Conservation (phyloP, 2,113 vertebrate genomes). For the Heptranchias perlo region DNA sequence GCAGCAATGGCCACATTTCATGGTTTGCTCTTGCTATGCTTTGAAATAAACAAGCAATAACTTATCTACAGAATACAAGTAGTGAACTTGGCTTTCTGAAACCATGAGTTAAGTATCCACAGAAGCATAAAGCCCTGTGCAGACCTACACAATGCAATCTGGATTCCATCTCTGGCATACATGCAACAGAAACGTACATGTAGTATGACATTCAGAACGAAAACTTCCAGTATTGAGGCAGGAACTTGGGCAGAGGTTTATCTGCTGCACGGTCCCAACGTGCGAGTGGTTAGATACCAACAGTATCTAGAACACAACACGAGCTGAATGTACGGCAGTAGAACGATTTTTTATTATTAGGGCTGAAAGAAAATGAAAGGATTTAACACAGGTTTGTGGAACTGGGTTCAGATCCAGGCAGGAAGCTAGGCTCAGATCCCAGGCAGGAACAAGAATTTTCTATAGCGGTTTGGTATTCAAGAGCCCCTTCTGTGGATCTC, state of each 20-base stretch:
- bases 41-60: not conserved
- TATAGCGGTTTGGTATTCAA: not conserved
- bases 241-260: not conserved
- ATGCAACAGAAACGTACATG: not conserved
- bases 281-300: not conserved
- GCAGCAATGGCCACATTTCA: not conserved
- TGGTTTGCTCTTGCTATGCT: conserved; percentile 3
- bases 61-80: not conserved
- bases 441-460: not conserved
- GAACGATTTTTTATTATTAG: not conserved
- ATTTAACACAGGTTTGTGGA: not conserved
- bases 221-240: not conserved
- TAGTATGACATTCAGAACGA: not conserved
- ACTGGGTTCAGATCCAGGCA: not conserved
- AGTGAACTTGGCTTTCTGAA: not conserved
- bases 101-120: not conserved
- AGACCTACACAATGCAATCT: not conserved
- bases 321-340: not conserved
- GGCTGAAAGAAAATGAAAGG: not conserved
- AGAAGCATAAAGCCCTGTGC: not conserved
- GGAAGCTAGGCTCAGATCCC: not conserved
- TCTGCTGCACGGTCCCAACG: not conserved
- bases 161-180: not conserved
- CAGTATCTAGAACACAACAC: not conserved
- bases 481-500: not conserved